phyloP scores from a whole-genome alignment of 2,113 vertebrate species.

The Colius striatus region DNA sequence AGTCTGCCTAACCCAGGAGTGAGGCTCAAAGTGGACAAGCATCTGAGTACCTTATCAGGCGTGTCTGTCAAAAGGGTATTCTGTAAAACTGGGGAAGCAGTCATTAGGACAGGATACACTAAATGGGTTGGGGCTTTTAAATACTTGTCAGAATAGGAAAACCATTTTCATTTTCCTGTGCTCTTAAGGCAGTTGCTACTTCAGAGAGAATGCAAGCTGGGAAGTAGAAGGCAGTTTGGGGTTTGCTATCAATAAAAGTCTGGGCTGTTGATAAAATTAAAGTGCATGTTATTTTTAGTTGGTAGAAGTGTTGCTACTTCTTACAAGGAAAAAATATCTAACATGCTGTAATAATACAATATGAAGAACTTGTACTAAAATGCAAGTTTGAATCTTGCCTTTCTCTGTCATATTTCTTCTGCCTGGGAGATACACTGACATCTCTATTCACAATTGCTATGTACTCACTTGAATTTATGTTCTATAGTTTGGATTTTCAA shows the following conservation, averaged over 20 bases:
- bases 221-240: neutral
- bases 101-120: neutral
- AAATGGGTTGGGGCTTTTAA: neutral
- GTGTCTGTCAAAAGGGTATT: neutral
- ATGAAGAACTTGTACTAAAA: neutral
- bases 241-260: neutral
- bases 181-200: neutral
- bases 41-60: neutral
- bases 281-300: neutral
- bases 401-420: neutral
- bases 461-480: neutral
- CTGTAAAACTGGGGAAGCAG: neutral
- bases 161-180: neutral
- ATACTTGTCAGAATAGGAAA: neutral
- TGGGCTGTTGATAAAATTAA: neutral
- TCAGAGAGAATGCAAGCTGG: rapidly evolving
- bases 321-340: neutral
- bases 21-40: neutral
- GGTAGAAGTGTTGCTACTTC: neutral
- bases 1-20: neutral
- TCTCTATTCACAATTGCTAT: neutral
- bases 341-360: neutral
- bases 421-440: rapidly evolving
- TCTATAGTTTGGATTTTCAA: neutral
- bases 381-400: neutral